Base-by-base conservation (phyloP, 2,888 invertebrate genomes). In the Drosophila nr. perissopoda region DNA sequence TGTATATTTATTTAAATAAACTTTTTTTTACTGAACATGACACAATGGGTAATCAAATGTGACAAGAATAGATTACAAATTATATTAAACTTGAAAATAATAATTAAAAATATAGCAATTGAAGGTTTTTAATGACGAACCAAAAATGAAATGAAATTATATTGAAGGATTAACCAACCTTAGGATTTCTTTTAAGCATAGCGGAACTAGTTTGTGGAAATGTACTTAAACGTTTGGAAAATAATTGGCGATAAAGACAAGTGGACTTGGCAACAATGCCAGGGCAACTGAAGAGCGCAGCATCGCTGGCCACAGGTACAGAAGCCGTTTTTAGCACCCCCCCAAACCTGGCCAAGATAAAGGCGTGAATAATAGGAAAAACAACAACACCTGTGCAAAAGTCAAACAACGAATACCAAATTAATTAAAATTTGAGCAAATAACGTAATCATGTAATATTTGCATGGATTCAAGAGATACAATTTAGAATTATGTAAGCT, bases 401-500 rank as follows among this genome's bases (percentile, higher is more conserved):
- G 25, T 62, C 59, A 52, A 36, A 53, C 31, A 51, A 13, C 68
- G 60, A 59, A 49, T 34, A 34, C 21, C 34, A 67, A 83, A 69
- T 74, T 83, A 87, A 88, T 87, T 86, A 83, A 88, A 82, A 76
- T 48, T 71, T 66, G 56, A 57, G 68, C 78, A 88, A 88, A 87
- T 86, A 88, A 48, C 69, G 69, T 54, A 57, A 53, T 34, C 64
- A 52, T 71, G 73, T 66, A 69, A 65, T 66, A 78, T 72, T 80
- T 63, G 70, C 72, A 60, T 21, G 65, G 69, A 69, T 74, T 49
- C 66, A 36, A 48, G 36, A 68, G 75, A 78, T 75, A 65, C 57
- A 71, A 65, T 59, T 45, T 13, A 4, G 38, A 48, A 52, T 70
- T 68, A 57, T 78, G 69, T 62, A 70, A 74, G 45, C 54, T 57